Conservation (phyloP, 2,888 invertebrate genomes). For the Mesorhabditis spiculigera region DNA sequence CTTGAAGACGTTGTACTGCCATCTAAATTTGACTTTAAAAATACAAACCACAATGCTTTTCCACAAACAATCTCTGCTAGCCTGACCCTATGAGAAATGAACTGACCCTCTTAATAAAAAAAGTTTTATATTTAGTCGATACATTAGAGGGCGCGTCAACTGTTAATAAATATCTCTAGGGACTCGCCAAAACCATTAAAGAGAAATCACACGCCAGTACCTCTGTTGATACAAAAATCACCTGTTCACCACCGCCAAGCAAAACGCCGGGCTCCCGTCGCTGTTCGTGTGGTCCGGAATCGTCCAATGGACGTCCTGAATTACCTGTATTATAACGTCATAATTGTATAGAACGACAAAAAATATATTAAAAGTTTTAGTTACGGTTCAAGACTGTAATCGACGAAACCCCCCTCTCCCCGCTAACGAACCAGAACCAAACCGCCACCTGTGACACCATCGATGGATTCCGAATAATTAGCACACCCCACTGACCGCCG, state of each 20-base stretch:
- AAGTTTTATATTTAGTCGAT: slow-evolving; percentile 15
- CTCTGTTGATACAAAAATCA: not conserved
- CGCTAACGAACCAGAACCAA: too few species aligned
- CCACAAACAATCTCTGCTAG: too few species aligned
- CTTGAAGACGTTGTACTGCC: slow-evolving; percentile 58
- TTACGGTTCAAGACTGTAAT: too few species aligned
- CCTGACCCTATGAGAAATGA: too few species aligned
- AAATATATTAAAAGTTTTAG: too few species aligned
- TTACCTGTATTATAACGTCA: too few species aligned
- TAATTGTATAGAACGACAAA: too few species aligned
- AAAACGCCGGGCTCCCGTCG: slow-evolving; percentile 54
- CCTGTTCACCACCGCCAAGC: slow-evolving; percentile 43
- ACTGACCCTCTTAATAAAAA: not conserved
- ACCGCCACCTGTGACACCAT: slow-evolving; percentile 43
- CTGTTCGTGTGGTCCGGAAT: slow-evolving; percentile 51
- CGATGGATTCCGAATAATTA: slow-evolving; percentile 47
- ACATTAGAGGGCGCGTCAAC: too few species aligned
- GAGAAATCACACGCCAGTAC: not conserved
- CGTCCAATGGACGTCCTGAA: slow-evolving; percentile 55
- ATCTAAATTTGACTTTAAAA: slow-evolving; percentile 18
- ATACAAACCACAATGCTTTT: too few species aligned
- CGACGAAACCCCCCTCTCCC: too few species aligned
- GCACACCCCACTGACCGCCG: slow-evolving; percentile 57
- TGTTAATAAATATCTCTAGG: too few species aligned
- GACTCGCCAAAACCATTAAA: too few species aligned